phyloP scores from a whole-genome alignment of 2,797 vertebrate genomes.

The Eutrigla gurnardus region DNA sequence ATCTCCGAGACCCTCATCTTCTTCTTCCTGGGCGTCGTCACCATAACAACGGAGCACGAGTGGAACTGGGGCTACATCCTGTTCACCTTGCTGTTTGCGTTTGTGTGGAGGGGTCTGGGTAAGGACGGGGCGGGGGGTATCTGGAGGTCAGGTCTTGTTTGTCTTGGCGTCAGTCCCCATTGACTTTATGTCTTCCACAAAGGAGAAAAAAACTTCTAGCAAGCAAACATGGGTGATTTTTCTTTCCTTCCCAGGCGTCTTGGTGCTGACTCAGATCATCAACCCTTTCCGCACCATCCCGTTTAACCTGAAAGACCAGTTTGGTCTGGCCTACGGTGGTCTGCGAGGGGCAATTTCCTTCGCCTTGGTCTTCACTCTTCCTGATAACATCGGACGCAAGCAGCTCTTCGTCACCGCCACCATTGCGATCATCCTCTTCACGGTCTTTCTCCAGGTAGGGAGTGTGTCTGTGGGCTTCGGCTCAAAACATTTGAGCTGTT shows the following conservation, averaged over 20 bases:
- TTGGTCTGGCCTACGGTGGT: constrained; percentile 95
- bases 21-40: constrained; percentile 97
- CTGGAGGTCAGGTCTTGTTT: constrained; percentile 10
- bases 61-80: constrained; percentile 98
- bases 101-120: constrained; percentile 95
- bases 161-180: not conserved
- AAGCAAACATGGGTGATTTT: not conserved
- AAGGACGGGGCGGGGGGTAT: constrained; percentile 48
- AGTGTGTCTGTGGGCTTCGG: not conserved
- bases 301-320: constrained; percentile 95
- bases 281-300: constrained; percentile 96
- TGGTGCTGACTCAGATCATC: constrained; percentile 95
- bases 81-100: constrained; percentile 93
- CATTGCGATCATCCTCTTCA: constrained; percentile 95
- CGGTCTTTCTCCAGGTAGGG: constrained; percentile 94
- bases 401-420: constrained; percentile 94
- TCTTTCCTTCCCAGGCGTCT: constrained; percentile 83
- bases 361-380: constrained; percentile 94
- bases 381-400: constrained; percentile 88
- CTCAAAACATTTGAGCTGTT: not conserved
- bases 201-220: not conserved
- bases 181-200: not conserved
- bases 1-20: constrained; percentile 98
- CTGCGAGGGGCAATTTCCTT: constrained; percentile 96
- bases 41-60: constrained; percentile 94